Conservation (phyloP, 2,113 vertebrate species). For the Fregetta grallaria region DNA sequence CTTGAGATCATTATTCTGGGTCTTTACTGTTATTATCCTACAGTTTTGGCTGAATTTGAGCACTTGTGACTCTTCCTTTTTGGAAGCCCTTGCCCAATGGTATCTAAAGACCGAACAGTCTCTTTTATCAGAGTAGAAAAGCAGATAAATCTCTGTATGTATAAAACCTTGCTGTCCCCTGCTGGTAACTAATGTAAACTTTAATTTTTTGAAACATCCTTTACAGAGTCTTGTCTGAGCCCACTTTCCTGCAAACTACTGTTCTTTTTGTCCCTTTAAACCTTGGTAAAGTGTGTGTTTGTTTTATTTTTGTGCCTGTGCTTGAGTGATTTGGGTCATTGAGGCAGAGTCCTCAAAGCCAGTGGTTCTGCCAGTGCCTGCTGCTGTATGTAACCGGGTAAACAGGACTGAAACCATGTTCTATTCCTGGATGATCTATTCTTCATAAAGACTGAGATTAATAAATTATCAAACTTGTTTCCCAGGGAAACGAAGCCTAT, state of each 20-base stretch:
- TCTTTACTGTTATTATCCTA: neutral
- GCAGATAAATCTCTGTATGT: neutral
- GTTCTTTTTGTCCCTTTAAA: neutral
- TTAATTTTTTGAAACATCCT: neutral
- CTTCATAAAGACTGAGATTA: neutral
- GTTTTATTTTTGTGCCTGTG: neutral
- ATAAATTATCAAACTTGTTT: neutral
- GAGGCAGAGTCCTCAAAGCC: neutral
- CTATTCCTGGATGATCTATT: neutral
- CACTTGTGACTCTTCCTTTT: neutral
- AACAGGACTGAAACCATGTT: neutral
- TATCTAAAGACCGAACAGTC: neutral
- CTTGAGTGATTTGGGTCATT: neutral
- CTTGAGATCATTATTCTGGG: rapidly evolving
- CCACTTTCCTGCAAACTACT: neutral
- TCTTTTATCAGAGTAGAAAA: neutral
- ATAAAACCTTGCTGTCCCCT: constrained; percentile 29
- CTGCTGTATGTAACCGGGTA: neutral
- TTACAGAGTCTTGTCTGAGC: neutral
- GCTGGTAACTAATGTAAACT: neutral
- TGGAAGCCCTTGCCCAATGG: neutral
- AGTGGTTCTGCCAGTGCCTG: neutral
- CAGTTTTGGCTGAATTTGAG: neutral
- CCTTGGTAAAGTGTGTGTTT: neutral
- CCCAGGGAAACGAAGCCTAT: neutral